phyloP scores from a whole-genome alignment of 2,797 vertebrate species.

The Tiaroga cobitis region DNA sequence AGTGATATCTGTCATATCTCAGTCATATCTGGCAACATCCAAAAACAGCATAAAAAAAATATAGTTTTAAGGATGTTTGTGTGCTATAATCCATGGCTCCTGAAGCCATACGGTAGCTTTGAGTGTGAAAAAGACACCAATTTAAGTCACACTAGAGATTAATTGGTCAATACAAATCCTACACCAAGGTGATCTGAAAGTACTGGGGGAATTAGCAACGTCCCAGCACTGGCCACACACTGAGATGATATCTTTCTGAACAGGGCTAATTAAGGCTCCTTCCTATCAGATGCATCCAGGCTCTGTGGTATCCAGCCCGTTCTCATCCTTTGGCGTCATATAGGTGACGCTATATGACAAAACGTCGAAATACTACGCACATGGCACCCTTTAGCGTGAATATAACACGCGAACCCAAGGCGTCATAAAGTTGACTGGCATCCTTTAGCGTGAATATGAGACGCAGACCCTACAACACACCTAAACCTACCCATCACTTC shows the following conservation, averaged over 20 bases:
- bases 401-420: too few relatives aligned
- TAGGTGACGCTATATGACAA: too few relatives aligned
- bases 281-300: slow-evolving; percentile 17
- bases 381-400: too few relatives aligned
- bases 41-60: background rate
- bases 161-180: slow-evolving; percentile 23
- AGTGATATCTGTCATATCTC: too few relatives aligned
- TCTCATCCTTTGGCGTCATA: too few relatives aligned
- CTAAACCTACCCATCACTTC: too few relatives aligned
- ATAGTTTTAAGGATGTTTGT: background rate
- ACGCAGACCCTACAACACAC: too few relatives aligned
- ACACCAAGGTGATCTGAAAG: slow-evolving; percentile 23
- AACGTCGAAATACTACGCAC: too few relatives aligned
- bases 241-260: slow-evolving; percentile 6
- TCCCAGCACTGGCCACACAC: slow-evolving; percentile 7
- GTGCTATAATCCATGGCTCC: background rate
- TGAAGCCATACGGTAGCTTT: background rate
- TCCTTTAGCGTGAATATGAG: too few relatives aligned
- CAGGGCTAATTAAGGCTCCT: slow-evolving; percentile 10
- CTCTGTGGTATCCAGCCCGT: background rate
- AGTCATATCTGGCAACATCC: background rate
- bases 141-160: slow-evolving; percentile 17
- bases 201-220: background rate
- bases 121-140: background rate
- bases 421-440: too few relatives aligned